Conservation (phyloP, 2,113 vertebrate genomes). For the Corythornis cristatus region DNA sequence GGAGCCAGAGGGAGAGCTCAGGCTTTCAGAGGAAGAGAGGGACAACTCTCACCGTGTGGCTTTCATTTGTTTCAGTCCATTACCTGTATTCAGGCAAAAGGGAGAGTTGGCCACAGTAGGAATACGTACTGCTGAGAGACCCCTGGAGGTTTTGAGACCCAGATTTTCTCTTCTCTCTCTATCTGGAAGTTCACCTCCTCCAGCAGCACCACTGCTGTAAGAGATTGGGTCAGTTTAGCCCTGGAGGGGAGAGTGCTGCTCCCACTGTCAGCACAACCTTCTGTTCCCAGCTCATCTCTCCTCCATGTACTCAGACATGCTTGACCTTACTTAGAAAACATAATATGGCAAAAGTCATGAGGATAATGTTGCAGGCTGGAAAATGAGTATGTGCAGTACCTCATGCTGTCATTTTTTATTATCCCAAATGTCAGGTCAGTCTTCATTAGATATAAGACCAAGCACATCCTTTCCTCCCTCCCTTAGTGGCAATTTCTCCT, state of each 20-base stretch:
- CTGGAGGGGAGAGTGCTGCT: neutral
- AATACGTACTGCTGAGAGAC: neutral
- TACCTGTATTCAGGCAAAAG: neutral
- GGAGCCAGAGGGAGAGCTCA: neutral
- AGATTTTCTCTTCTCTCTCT: neutral
- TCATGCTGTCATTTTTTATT: conserved; percentile 14
- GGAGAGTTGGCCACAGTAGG: neutral
- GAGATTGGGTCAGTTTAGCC: neutral
- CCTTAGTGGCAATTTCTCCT: neutral
- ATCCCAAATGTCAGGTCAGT: conserved; percentile 18
- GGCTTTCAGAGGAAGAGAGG: neutral
- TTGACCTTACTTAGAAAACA: conserved; percentile 31
- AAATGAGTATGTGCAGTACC: neutral
- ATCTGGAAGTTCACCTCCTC: neutral
- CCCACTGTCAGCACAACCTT: neutral
- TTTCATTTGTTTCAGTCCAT: neutral
- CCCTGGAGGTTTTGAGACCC: neutral
- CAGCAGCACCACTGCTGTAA: rapidly evolving
- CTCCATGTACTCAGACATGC: neutral
- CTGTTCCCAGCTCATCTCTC: neutral
- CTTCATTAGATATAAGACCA: neutral
- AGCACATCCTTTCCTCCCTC: neutral
- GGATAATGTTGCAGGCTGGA: neutral
- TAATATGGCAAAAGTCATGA: conserved; percentile 5
- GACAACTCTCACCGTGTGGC: neutral